Evolutionary conservation across 1,140 invertebrate species (phyloP), one percentile per base, ranked within the genome.

Genomic region (Caerostris extrusa): DNA sequence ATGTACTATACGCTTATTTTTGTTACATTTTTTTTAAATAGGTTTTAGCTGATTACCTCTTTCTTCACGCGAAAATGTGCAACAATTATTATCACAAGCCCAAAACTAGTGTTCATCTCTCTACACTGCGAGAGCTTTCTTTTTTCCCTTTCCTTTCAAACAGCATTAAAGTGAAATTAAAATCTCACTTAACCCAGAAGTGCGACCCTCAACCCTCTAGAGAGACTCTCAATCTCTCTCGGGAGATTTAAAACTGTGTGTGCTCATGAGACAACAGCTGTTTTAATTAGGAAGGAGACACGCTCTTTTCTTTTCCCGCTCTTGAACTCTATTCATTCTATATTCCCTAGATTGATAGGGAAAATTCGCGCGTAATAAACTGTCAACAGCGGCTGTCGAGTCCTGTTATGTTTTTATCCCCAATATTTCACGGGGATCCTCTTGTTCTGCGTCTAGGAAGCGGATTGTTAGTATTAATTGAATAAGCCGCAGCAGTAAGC

Each of bases 201-300:
- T 14, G 10, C 12, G 10, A 5, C 4, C 34, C 34, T 0, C 71
- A 5, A 77, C 19, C 34, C 19, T 50, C 34, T 8, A 50, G 50
- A 53, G 71, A 77, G 2, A 8, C 34, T 77, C 34, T 77, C 34
- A 10, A 34, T 77, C 71, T 77, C 71, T 77, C 71, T 53, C 53
- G 50, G 71, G 53, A 77, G 34, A 77, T 77, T 77, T 34, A 34
- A 77, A 77, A 19, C 53, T 71, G 5, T n/a, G 34, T 14, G 34
- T 34, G 34, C 34, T 34, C 34, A 34, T 34, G 34, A 77, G 7
- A 10, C 67, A n/a, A 58, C 69, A 90, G 50, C 53, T 90, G 14
- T 50, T 57, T 90, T 55, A 90, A 90, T 90, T 90, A 90, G 67
- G 88, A 90, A 90, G 69, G 69, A 69, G 64, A 88, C 86, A 64